Evolutionary conservation across 1,140 invertebrate genomes (phyloP), one percentile per base, ranked within the genome.

Genomic region (Elymnias hypermnestra): DNA sequence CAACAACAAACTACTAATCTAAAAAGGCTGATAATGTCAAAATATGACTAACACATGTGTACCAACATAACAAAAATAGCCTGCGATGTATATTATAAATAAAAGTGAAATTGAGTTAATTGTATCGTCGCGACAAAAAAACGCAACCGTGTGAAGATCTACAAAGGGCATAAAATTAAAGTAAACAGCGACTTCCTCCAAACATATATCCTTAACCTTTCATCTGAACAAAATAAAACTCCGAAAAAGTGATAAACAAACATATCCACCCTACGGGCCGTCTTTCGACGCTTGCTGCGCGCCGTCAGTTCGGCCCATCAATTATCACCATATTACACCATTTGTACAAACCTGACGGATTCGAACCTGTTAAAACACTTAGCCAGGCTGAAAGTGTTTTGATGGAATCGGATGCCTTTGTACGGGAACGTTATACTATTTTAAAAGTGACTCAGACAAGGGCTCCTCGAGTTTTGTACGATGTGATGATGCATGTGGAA

Each of bases 301-400:
- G 2, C 31, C 31, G 31, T 35, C 31, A 15, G 31, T 35, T 17
- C 14, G 5, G 15, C 3, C 31, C 7, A 14, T 35, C 31, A 35
- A 35, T 35, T 35, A 35, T 17, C 31, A 35, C 31, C 31, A 12
- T 17, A 17, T 35, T 35, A 35, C 31, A 35, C 31, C 14, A 35
- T 12, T 10, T 5, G 28, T 31, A 14, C 28, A 5, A 12, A 31
- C 2, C 28, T 13, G 12, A 31, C 28, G 14, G 26, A 17, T 35
- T 17, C n/a, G 31, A 35, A 35, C 31, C 31, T 35, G 31, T 35
- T 35, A 35, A 35, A 35, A 35, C 31, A 35, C 31, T 35, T 35
- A 35, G 31, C 4, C 14, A 8, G 9, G 4, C 28, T 12, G 28
- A 31, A 9, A 14, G 8, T 8, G 9, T 14, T 35, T 35, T 35